Percentiles rank a stretch among this genome's conserved stretches.
Conservation (phyloP, 2,113 vertebrate genomes). For the Eulemur rufifrons region DNA sequence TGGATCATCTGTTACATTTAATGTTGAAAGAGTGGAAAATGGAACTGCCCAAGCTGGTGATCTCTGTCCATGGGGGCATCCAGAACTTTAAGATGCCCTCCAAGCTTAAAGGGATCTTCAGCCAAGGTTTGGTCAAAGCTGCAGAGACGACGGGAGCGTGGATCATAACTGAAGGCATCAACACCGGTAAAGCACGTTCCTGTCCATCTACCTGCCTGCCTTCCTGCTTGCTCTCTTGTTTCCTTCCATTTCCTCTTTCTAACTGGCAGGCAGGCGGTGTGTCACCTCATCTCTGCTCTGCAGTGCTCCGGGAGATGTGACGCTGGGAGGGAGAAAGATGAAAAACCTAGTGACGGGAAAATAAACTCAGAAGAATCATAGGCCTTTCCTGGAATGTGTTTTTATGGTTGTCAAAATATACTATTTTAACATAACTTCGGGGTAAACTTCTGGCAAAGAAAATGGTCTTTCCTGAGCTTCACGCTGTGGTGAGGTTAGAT, state of each 20-base stretch:
- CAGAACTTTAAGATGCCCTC: conserved; percentile 92
- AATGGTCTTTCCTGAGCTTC: neutral
- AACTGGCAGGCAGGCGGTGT: neutral
- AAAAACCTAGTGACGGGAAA: neutral
- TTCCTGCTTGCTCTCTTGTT: neutral
- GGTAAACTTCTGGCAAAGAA: neutral
- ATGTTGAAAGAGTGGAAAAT: conserved; percentile 98
- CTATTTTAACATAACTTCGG: neutral
- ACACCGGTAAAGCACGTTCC: conserved; percentile 86
- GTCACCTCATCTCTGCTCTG: neutral
- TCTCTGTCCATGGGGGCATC: conserved; percentile 94
- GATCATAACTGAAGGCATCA: conserved; percentile 97
- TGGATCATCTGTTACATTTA: conserved; percentile 91
- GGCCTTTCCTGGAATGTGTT: neutral
- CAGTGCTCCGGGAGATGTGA: neutral
- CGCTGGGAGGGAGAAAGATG: neutral
- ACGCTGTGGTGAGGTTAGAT: neutral
- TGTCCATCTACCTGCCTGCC: neutral
- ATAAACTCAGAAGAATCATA: neutral
- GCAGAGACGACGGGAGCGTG: conserved; percentile 95
- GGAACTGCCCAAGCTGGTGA: conserved; percentile 94
- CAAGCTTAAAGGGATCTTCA: conserved; percentile 92
- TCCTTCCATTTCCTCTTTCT: neutral
- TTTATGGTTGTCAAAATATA: neutral
- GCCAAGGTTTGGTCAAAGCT: conserved; percentile 93